phyloP scores from a whole-genome alignment of 2,888 invertebrate genomes.

The Aricia artaxerxes region DNA sequence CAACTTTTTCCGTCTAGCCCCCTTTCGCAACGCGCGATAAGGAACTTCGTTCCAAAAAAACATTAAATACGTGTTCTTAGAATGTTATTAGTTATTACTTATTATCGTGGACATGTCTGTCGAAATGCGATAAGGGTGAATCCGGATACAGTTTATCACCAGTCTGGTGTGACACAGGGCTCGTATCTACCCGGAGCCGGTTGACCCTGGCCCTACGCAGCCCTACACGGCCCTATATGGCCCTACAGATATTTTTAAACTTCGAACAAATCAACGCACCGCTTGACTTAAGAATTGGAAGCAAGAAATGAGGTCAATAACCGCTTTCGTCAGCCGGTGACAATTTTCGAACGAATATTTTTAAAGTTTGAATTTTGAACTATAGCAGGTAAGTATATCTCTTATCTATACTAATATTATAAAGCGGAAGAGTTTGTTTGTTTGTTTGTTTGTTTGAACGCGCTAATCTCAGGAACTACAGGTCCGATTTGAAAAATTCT shows the following conservation, averaged over 20 bases:
- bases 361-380: not conserved
- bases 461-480: too few species aligned
- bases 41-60: too few species aligned
- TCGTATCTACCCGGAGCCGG: conserved; percentile 22
- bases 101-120: not conserved
- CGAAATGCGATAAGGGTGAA: conserved; percentile 10
- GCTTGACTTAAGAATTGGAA: not conserved
- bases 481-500: too few species aligned
- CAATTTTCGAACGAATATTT: not conserved
- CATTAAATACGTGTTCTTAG: not conserved
- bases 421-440: too few species aligned
- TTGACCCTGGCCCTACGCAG: conserved; percentile 7
- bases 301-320: not conserved
- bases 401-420: too few species aligned
- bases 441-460: too few species aligned
- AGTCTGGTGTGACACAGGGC: not conserved
- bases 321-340: conserved; percentile 5
- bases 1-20: too few species aligned
- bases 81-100: not conserved
- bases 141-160: conserved; percentile 15
- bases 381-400: not conserved
- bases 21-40: too few species aligned
- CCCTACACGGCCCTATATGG: not conserved
- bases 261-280: not conserved
- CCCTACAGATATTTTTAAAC: conserved; percentile 8